These are phyloP conservation scores for Melipona quadrifasciata DNA, from an alignment of 1,140 invertebrate species.

Conservation along the genomic window DNA sequence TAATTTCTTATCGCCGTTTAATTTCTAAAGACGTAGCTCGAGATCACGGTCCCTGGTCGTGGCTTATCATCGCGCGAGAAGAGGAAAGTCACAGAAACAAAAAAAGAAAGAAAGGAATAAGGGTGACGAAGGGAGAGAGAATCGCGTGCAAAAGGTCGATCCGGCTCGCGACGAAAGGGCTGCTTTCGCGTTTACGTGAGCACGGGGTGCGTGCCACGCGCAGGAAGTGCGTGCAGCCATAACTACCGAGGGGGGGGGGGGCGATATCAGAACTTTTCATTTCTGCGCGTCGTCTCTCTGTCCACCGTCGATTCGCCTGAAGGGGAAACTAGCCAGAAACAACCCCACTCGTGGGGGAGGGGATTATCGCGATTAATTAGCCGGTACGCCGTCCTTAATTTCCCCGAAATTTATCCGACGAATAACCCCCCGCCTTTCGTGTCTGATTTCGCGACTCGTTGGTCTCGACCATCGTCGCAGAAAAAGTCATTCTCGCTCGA, in stretches of 20 bases:
- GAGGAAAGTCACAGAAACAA: background rate
- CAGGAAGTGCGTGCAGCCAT: constrained; percentile 53
- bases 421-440: background rate
- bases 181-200: constrained; percentile 34
- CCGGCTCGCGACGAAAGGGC: constrained; percentile 39
- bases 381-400: constrained; percentile 33
- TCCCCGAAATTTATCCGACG: constrained; percentile 33
- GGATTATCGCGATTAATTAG: constrained; percentile 47
- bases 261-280: constrained; percentile 62
- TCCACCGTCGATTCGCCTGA: background rate
- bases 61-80: background rate
- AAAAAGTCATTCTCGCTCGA: background rate
- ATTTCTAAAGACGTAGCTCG: background rate
- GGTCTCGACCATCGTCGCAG: background rate
- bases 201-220: constrained; percentile 32
- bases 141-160: constrained; percentile 57
- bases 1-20: background rate
- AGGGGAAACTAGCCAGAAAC: constrained; percentile 9
- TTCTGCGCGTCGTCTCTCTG: constrained; percentile 24
- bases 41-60: background rate
- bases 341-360: background rate
- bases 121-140: background rate
- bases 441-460: constrained; percentile 11
- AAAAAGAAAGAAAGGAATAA: background rate
- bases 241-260: background rate